Evolutionary conservation across 2,888 invertebrate species (phyloP), one percentile per base, ranked within the genome.

Genomic region (Drosophila fungiperda): DNA sequence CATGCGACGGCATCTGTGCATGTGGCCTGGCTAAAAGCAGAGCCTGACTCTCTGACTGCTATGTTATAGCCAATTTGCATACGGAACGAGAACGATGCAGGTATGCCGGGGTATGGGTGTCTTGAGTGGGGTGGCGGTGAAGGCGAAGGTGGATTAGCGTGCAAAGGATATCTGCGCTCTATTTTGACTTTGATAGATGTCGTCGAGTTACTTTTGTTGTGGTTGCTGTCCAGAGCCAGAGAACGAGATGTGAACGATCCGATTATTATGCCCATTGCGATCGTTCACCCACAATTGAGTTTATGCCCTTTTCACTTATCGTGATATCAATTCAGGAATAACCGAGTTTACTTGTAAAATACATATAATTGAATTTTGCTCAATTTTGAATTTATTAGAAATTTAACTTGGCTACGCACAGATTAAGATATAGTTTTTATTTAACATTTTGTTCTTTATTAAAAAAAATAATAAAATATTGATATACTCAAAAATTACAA

Each of bases 161-260:
- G 64, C 62, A 63, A 66, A 64, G 64, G 82, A 90, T 91, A 90
- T 89, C 86, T 65, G 72, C 76, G 82, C 85, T 92, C 91, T 90
- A 90, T 87, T 92, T 90, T 91, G 93, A 93, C 93, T 92, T 93
- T 93, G 93, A 93, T 91, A 91, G 91, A 93, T 93, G 92, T 88
- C 86, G 73, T 76, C 84, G 71, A 89, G 82, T 74, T 76, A 62
- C 71, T 67, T 70, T 78, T 64, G 45, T 48, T 32, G 52, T 50
- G 36, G 55, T 40, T 32, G 50, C 48, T 61, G 55, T 60, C 38
- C 69, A 61, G 38, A 61, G 35, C 61, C 45, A 42, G 40, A 26
- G 50, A 60, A 36, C 15, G n/a, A 80, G 77, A 80, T 78, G 63
- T 49, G 52, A 60, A 61, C 29, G 60, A 61, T 73, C 50, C 53